Base-by-base conservation (phyloP, 2,113 vertebrate genomes). In the Mirza zaza region DNA sequence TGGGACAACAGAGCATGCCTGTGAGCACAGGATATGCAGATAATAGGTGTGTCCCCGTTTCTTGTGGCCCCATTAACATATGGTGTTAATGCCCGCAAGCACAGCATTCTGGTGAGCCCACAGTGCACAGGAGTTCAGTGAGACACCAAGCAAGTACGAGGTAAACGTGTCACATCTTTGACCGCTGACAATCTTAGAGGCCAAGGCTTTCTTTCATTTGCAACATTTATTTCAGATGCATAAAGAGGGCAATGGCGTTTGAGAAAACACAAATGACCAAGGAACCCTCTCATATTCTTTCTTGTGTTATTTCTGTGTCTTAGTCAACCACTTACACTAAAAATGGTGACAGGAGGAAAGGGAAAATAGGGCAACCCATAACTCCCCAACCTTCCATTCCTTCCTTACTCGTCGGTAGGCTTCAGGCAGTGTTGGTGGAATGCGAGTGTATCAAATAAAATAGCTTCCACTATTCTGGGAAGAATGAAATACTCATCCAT, bases 401-500 rank as follows among this genome's bases (percentile, higher is more conserved):
- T 63, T 81, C 18, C 52, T 48, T 50, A 34, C 34, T 82, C 61
- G 11, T 42, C 1, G 5, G 92, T 29, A 76, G 82, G n/a, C 73
- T 48, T 55, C 59, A 90, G 71, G 34, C 39, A 85, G 45, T 45
- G 39, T 59, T 10, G 48, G 67, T 87, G 88, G 59, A 89, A 95
- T n/a, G 55, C 5, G 20, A 20, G 3, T 18, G 5, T 17, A 89
- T 75, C 73, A 92, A 61, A 79, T 70, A n/a, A 94, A 91, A 87
- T n/a, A 42, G 27, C 86, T 86, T 55, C 73, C 57, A 48, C 90
- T 85, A 20, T 79, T 83, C 48, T 27, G 29, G 61, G 79, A 84
- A 90, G 84, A 96, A 75, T 48, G 34, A 82, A 95, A 91, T 89
- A 39, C 77, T 87, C 84, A 87, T 61, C 87, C 63, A 86, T 83